Conservation (phyloP, 2,888 invertebrate genomes). For the Eupithecia tripunctaria region DNA sequence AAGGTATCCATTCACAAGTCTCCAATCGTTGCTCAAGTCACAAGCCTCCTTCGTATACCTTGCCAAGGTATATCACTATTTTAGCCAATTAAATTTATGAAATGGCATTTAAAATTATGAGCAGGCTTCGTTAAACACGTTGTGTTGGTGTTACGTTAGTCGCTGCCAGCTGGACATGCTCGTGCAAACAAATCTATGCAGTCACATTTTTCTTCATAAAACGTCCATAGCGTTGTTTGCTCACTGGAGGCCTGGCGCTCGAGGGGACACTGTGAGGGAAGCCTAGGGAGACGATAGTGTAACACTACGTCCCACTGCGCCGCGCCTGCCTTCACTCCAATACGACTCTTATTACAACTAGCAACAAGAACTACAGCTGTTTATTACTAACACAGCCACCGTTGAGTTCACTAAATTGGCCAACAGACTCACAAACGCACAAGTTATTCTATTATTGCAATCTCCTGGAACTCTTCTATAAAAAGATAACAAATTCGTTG, state of each 20-base stretch:
- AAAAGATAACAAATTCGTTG: background rate
- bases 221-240: background rate
- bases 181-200: background rate
- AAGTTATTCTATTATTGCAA: background rate
- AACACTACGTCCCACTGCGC: background rate
- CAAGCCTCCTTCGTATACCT: constrained; percentile 12
- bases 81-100: background rate
- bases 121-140: too few relatives aligned
- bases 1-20: too few relatives aligned
- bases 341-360: background rate
- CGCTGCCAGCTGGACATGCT: background rate
- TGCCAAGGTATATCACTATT: background rate
- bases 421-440: background rate
- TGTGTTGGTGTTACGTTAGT: background rate
- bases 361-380: background rate
- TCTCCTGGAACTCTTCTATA: background rate
- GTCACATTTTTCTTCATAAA: background rate
- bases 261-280: too few relatives aligned
- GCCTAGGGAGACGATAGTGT: background rate
- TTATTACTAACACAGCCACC: background rate
- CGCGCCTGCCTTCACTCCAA: background rate
- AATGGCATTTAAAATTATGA: background rate
- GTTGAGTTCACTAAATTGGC: background rate
- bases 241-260: too few relatives aligned
- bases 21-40: constrained; percentile 17